Base-by-base conservation (phyloP, 64 coral and sea anemone species). In the Montipora cactus region DNA sequence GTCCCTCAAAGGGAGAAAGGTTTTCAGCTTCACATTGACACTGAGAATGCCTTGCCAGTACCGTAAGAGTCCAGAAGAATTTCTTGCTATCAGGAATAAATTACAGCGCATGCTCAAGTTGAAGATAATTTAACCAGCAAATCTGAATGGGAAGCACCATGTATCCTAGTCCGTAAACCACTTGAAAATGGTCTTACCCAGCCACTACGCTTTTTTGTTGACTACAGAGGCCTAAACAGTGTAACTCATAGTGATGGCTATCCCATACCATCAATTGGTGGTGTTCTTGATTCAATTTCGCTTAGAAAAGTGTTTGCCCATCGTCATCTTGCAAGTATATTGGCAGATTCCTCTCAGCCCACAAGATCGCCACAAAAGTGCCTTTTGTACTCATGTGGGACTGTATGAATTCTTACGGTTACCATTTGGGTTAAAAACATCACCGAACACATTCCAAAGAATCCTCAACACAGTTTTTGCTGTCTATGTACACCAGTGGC, bases 71-170 rank as follows among this genome's bases (percentile, higher is more conserved):
- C 93, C 87, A 53, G 50, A 94, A 44, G 78, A 89, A 47, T 47
- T 89, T 5, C 49, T 49, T 67, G 83, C 83, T 79, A 47, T 93
- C 48, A 57, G 25, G 47, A 78, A 93, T 67, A 58, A 93, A 70
- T 87, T 93, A 59, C 53, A 93, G 16, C 83, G 92, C 13, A 93
- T 93, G 84, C 76, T 93, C 4, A 87, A 88, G 76, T 25, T 88
- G 25, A 84, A 93, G 67, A 93, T 87, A 48, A 68, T 93, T 46
- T 50, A 93, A 79, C 79, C 91, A 37, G 88, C 84, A 18, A 88
- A 49, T 88, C 92, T 53, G 84, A 93, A 88, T 93, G 92, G 84
- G 92, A 84, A 74, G 55, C 84, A 13, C 84, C 84, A 10, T 88
- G 92, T 49, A 87, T 88, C 50, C 76, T 89, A 19, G 92, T 94